Evolutionary conservation across 2,888 invertebrate genomes (phyloP).

Genomic region (Drosophila stalkeri): DNA sequence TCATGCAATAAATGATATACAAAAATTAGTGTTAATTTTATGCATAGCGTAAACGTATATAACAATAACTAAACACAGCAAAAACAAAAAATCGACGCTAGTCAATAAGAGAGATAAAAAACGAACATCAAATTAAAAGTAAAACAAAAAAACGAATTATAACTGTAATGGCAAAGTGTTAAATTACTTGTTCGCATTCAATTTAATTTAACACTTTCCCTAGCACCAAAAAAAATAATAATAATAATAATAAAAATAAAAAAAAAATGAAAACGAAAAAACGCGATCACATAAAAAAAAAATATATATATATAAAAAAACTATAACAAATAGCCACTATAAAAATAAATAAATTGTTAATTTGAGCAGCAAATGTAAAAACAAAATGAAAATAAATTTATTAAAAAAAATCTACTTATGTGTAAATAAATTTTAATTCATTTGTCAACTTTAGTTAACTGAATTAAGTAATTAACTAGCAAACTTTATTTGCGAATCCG

Average conservation of each 20-base stretch:
- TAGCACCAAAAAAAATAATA: constrained; percentile 29
- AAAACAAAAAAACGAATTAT: constrained; percentile 32
- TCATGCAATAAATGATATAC: constrained; percentile 42
- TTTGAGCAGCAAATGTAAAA: constrained; percentile 35
- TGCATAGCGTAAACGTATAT: constrained; percentile 66
- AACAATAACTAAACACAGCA: constrained; percentile 37
- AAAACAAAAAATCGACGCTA: constrained; percentile 21
- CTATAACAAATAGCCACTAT: constrained; percentile 28
- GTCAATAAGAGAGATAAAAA: constrained; percentile 16
- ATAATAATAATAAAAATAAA: no score
- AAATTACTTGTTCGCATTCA: constrained; percentile 44
- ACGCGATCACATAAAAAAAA: constrained; percentile 7
- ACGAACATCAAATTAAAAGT: constrained; percentile 7
- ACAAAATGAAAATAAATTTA: background rate
- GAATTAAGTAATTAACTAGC: constrained; percentile 45
- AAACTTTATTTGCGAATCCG: constrained; percentile 35
- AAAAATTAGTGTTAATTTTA: constrained; percentile 70
- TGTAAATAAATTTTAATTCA: constrained; percentile 42
- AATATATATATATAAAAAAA: constrained; percentile 4
- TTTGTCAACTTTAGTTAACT: constrained; percentile 34
- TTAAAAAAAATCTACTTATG: constrained; percentile 4
- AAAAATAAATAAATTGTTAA: constrained; percentile 47
- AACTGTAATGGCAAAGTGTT: constrained; percentile 56
- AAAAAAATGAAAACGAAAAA: background rate
- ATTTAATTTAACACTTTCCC: constrained; percentile 43